phyloP scores from a whole-genome alignment of 2,888 invertebrate genomes.

The Drosophila putrida region DNA sequence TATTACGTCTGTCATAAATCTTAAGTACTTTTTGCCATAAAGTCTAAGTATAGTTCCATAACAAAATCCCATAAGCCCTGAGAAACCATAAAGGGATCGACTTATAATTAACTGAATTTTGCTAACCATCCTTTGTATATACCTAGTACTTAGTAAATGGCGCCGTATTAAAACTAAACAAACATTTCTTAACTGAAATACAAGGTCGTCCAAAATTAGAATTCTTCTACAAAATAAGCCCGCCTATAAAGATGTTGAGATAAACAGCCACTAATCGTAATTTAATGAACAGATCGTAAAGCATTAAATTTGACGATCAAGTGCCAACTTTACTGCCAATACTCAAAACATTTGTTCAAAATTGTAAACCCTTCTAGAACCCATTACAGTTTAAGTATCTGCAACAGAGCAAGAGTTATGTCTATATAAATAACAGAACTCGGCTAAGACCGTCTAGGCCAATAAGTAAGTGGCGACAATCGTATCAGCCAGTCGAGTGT shows the following conservation, averaged over 20 bases:
- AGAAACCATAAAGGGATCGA: slow-evolving; percentile 28
- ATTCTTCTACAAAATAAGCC: slow-evolving; percentile 20
- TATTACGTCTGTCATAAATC: slow-evolving; percentile 25
- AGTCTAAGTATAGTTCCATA: slow-evolving; percentile 22
- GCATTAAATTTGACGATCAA: slow-evolving; percentile 19
- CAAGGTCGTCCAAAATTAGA: slow-evolving; percentile 34
- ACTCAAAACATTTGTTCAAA: slow-evolving; percentile 7
- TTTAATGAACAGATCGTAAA: slow-evolving; percentile 37
- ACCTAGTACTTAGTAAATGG: slow-evolving; percentile 13
- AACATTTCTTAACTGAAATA: slow-evolving; percentile 6
- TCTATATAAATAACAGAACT: not conserved
- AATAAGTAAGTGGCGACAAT: slow-evolving; percentile 6
- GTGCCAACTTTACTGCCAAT: slow-evolving; percentile 12
- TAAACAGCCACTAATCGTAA: slow-evolving; percentile 36
- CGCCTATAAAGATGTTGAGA: slow-evolving; percentile 52
- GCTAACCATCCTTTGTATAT: slow-evolving; percentile 1
- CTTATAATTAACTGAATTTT: slow-evolving; percentile 4
- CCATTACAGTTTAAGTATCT: not conserved
- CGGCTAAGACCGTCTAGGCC: slow-evolving; percentile 3
- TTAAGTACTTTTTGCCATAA: slow-evolving; percentile 22
- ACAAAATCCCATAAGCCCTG: slow-evolving; percentile 34
- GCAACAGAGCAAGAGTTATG: not conserved
- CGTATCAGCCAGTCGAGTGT: slow-evolving; percentile 9
- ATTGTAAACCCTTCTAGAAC: not conserved
- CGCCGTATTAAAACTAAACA: slow-evolving; percentile 16